These are phyloP conservation scores for Amphimallon solstitiale DNA, from an alignment of 2,888 invertebrate species.

Conservation along the genomic window DNA sequence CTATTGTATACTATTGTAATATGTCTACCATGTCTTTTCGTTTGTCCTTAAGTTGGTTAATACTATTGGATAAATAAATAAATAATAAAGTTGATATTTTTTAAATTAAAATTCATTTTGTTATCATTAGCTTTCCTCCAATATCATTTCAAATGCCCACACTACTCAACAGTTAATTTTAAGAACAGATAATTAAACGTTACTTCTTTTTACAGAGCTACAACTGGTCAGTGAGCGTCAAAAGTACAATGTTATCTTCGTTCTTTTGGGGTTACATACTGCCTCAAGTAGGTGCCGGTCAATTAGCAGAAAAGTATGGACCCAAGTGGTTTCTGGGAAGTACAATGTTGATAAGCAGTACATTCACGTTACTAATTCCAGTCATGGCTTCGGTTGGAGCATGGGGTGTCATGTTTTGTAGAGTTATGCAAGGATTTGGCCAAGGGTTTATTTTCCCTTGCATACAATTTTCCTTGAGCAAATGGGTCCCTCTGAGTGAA, in stretches of 20 bases:
- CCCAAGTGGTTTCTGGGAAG: constrained; percentile 73
- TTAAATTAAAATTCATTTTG: too few species aligned
- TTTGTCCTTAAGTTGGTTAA: too few species aligned
- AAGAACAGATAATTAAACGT: too few species aligned
- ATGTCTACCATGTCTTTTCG: too few species aligned
- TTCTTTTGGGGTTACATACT: constrained; percentile 85
- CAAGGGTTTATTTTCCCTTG: constrained; percentile 81
- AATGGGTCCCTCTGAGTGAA: constrained; percentile 79
- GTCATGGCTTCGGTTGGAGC: constrained; percentile 72
- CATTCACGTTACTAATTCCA: constrained; percentile 75
- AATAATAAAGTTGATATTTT: not conserved
- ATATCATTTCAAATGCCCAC: too few species aligned
- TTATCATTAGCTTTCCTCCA: too few species aligned
- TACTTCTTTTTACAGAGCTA: constrained; percentile 61
- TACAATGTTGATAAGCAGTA: constrained; percentile 69
- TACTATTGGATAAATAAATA: too few species aligned
- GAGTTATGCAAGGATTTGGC: constrained; percentile 79
- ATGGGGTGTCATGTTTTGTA: constrained; percentile 70
- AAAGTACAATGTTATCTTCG: constrained; percentile 73
- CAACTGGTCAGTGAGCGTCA: constrained; percentile 65
- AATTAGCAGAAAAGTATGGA: constrained; percentile 78
- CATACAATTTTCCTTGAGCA: constrained; percentile 76
- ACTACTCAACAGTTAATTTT: too few species aligned
- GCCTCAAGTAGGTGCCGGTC: constrained; percentile 77
- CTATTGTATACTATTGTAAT: too few species aligned